Percentiles rank a stretch among this genome's conserved stretches.
phyloP scores from a whole-genome alignment of 1,140 invertebrate genomes.

The Listronotus bonariensis region DNA sequence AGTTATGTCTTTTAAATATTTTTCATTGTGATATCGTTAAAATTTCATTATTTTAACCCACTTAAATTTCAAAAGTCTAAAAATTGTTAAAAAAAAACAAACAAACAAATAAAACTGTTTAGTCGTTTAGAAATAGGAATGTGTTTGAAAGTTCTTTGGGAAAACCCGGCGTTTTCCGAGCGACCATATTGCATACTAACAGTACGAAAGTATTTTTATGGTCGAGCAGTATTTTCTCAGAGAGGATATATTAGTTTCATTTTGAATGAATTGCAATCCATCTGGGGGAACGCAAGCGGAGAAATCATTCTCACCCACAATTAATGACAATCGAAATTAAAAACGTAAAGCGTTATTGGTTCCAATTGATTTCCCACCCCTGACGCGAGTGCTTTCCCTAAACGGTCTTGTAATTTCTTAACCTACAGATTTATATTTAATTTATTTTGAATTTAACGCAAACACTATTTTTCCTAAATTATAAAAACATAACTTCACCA shows the following conservation, averaged over 20 bases:
- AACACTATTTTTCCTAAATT: too few species aligned
- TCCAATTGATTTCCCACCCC: slow-evolving; percentile 38
- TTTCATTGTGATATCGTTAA: too few species aligned
- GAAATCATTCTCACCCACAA: slow-evolving; percentile 50
- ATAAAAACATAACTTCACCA: too few species aligned
- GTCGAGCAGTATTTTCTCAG: slow-evolving; percentile 47
- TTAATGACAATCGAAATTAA: slow-evolving; percentile 55
- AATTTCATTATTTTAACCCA: too few species aligned
- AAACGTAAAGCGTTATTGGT: slow-evolving; percentile 52
- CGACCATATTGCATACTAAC: slow-evolving; percentile 33
- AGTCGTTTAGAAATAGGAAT: too few species aligned
- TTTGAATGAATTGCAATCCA: slow-evolving; percentile 53
- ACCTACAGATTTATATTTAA: slow-evolving; percentile 6
- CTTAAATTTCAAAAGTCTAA: too few species aligned
- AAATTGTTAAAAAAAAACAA: too few species aligned
- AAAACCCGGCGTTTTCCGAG: slow-evolving; percentile 8
- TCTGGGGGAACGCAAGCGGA: slow-evolving; percentile 42
- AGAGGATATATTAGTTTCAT: slow-evolving; percentile 56
- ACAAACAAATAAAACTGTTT: too few species aligned
- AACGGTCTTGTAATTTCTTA: slow-evolving; percentile 27
- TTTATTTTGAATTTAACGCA: not conserved
- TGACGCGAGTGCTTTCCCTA: slow-evolving; percentile 15
- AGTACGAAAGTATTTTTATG: slow-evolving; percentile 52
- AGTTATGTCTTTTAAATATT: too few species aligned
- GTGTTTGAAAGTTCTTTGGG: not conserved